These are phyloP conservation scores for Scomber colias DNA, from an alignment of 2,113 vertebrate genomes.

Conservation along the genomic window DNA sequence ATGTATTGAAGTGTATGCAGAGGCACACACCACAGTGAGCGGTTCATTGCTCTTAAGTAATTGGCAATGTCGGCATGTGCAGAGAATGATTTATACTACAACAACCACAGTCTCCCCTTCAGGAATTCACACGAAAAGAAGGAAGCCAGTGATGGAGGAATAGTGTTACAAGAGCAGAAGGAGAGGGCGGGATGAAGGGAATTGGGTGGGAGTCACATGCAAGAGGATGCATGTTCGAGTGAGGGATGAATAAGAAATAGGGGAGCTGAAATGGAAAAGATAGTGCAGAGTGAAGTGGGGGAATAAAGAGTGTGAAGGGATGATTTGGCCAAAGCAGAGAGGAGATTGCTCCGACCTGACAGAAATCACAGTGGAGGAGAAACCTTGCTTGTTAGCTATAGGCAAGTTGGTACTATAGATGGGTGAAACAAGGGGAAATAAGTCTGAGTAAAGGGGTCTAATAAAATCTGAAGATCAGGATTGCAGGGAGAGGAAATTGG, in stretches of 20 bases:
- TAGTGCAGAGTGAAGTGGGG: slow-evolving; percentile 13
- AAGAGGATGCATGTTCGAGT: slow-evolving; percentile 21
- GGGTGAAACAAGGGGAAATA: slow-evolving; percentile 37
- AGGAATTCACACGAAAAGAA: slow-evolving; percentile 44
- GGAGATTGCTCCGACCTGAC: slow-evolving; percentile 46
- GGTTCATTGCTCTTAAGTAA: slow-evolving; percentile 70
- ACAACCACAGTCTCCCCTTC: slow-evolving; percentile 45
- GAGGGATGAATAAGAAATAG: slow-evolving; percentile 45
- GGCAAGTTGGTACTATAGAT: neutral
- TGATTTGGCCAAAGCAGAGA: slow-evolving; percentile 33
- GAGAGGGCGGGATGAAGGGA: slow-evolving; percentile 24
- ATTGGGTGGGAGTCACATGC: slow-evolving; percentile 34
- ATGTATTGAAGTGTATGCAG: neutral
- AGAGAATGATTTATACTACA: slow-evolving; percentile 65
- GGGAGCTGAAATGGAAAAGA: slow-evolving; percentile 28
- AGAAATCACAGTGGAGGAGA: slow-evolving; percentile 24
- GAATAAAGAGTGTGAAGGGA: slow-evolving; percentile 19
- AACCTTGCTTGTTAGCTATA: slow-evolving; percentile 26
- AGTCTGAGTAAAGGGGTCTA: neutral
- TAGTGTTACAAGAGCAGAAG: slow-evolving; percentile 35
- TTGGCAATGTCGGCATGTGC: slow-evolving; percentile 56
- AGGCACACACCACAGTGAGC: slow-evolving; percentile 13
- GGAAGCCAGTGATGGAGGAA: slow-evolving; percentile 33
- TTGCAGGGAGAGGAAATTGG: slow-evolving; percentile 1
- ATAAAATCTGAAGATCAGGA: slow-evolving; percentile 26